Conservation (phyloP, 2,888 invertebrate species). For the Drosophila ustulata region DNA sequence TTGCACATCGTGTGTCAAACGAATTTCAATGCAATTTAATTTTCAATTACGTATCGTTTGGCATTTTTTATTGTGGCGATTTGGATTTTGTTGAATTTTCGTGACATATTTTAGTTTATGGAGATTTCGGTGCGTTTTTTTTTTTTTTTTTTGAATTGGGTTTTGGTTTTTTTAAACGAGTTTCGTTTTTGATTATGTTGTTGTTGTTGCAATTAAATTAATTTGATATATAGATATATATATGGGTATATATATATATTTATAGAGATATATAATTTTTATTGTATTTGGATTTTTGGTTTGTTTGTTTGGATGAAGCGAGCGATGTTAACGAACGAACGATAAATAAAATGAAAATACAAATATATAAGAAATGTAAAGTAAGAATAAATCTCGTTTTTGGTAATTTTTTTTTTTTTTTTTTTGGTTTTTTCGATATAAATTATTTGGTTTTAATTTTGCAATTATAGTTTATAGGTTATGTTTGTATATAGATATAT, state of each 20-base stretch:
- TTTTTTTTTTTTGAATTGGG: conserved; percentile 11
- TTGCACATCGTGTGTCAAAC: conserved; percentile 71
- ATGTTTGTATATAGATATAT: conserved; percentile 43
- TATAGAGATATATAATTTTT: conserved; percentile 49
- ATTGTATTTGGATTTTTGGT: conserved; percentile 62
- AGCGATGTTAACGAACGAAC: conserved; percentile 83
- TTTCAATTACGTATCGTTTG: conserved; percentile 49
- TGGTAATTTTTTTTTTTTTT: conserved; percentile 53
- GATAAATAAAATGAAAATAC: conserved; percentile 84
- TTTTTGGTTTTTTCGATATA: conserved; percentile 24
- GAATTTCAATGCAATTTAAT: conserved; percentile 63
- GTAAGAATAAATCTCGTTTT: conserved; percentile 74
- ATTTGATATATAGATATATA: conserved; percentile 60
- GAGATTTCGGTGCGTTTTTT: conserved; percentile 38
- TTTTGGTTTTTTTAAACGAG: conserved; percentile 26
- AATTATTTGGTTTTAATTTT: conserved; percentile 16
- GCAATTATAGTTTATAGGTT: conserved; percentile 36
- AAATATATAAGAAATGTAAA: conserved; percentile 84
- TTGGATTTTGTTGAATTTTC: conserved; percentile 38
- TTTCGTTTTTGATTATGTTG: conserved; percentile 42
- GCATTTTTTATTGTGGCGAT: conserved; percentile 36
- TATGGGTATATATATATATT: conserved; percentile 40
- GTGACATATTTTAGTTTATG: conserved; percentile 30
- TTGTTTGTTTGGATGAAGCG: conserved; percentile 82
- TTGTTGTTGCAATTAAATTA: conserved; percentile 56